Evolutionary conservation across 2,888 invertebrate species (phyloP), one percentile per base, ranked within the genome.

Genomic region (Zelleria hepariella): DNA sequence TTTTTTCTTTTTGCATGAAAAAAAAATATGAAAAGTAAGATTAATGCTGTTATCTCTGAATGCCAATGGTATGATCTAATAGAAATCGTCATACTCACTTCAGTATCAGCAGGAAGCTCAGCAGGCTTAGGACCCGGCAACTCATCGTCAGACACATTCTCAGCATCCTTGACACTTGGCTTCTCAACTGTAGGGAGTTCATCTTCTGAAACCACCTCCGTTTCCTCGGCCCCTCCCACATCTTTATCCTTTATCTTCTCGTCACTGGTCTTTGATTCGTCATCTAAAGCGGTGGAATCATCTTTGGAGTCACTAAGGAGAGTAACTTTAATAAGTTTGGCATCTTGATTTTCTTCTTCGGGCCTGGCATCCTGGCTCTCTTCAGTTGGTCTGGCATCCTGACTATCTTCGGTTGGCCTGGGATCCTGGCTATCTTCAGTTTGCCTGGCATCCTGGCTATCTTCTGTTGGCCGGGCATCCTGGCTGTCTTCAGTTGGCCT

Each of bases 191-290:
- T 89, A 0, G 95, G 95, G 26, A 95, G 73, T 77, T 95, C 95
- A 79, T 96, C 95, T 77, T 95, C 95, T 0, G 95, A 95, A 51
- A 96, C 94, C 60, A 94, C 94, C 84, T 96, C 96, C 0, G 95
- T 94, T 74, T 95, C 95, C 57, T 94, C 93, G 67, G 94, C 94
- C 48, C 80, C 89, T 53, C 86, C 83, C 63, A 78, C 74, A 42
- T 42, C 55, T 7, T 53, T 53, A 6, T 53, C 15, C 15, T 25
- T 25, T 5, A 24, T 15, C 32, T 42, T 42, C 15, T 42, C 15
- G 15, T 42, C 10, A 42, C 15, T 4, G 4, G 15, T 15, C 10
- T 42, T 42, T 42, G 32, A 10, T 42, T 42, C 15, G 15, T 1
- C 15, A 10, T 3, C 32, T 3, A 4, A 42, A 5, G 10, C 32